Conservation (phyloP, 2,113 vertebrate genomes). For the Candoia aspera region DNA sequence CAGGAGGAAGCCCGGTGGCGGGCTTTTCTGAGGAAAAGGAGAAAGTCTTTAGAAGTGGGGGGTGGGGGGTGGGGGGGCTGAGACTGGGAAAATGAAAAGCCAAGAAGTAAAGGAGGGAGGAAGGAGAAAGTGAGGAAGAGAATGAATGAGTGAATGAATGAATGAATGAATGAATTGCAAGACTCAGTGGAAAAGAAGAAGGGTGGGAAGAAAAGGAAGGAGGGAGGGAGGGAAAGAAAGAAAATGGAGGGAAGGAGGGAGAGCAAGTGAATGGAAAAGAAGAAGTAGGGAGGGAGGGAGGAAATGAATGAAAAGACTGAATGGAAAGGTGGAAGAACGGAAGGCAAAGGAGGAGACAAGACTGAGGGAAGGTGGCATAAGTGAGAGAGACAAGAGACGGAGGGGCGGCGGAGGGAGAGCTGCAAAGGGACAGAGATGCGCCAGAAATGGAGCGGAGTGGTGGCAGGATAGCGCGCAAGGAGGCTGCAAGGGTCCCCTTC, state of each 20-base stretch:
- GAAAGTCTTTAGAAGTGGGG: not conserved
- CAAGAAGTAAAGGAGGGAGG: no score
- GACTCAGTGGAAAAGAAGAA: not conserved
- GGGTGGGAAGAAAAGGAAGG: not conserved
- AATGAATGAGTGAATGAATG: no score
- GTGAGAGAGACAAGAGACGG: not conserved
- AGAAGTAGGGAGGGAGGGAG: not conserved
- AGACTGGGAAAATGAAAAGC: no score
- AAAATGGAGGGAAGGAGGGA: not conserved
- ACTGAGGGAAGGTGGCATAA: no score
- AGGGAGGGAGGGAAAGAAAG: not conserved
- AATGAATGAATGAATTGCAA: no score
- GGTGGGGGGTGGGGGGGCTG: rapidly evolving
- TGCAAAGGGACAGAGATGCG: not conserved
- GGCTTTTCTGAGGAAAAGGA: not conserved
- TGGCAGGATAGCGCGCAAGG: not conserved
- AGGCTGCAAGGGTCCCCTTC: not conserved
- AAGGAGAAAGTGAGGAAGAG: not conserved
- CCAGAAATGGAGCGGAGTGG: not conserved
- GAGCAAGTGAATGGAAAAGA: not conserved
- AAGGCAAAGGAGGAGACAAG: not conserved
- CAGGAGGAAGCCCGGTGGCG: not conserved
- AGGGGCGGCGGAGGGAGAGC: no score
- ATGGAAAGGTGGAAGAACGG: not conserved
- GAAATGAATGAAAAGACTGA: not conserved